phyloP scores from a whole-genome alignment of 2,797 vertebrate genomes.

The Chloroceryle amazona region DNA sequence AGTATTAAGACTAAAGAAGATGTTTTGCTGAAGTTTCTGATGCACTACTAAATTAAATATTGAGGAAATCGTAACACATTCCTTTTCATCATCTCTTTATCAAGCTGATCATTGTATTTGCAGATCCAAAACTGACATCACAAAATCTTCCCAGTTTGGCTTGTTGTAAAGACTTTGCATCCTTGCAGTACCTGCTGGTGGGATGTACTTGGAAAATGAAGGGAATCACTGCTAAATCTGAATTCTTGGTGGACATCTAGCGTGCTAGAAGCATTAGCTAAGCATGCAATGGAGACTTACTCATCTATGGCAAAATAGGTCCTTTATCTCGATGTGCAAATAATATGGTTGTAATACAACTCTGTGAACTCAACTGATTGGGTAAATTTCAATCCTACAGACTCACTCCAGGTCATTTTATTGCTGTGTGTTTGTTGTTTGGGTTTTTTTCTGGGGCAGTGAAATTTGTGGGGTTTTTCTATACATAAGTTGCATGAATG shows the following conservation, averaged over 20 bases:
- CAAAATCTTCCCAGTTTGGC: not conserved
- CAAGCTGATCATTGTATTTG: not conserved
- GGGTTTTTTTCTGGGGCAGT: not conserved
- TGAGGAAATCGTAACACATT: not conserved
- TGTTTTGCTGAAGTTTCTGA: not conserved
- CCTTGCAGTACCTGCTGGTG: not conserved
- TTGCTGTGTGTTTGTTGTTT: not conserved
- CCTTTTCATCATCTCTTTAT: not conserved
- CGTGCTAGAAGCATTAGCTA: not conserved
- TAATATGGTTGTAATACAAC: not conserved
- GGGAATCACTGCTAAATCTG: not conserved
- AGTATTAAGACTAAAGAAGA: not conserved
- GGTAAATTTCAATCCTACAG: not conserved
- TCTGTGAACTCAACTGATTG: not conserved
- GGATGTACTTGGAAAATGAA: not conserved
- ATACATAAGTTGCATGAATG: not conserved
- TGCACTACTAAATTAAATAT: not conserved
- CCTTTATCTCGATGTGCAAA: not conserved
- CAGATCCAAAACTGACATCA: not conserved
- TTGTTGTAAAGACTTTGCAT: not conserved
- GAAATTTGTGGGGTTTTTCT: not conserved
- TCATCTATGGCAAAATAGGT: not conserved
- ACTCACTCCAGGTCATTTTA: not conserved
- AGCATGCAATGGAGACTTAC: not conserved
- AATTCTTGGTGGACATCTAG: not conserved